Percentiles rank a stretch among this genome's conserved stretches.
These are phyloP conservation scores for Leguminivora glycinivorella DNA, from an alignment of 1,140 invertebrate species.

Conservation along the genomic window DNA sequence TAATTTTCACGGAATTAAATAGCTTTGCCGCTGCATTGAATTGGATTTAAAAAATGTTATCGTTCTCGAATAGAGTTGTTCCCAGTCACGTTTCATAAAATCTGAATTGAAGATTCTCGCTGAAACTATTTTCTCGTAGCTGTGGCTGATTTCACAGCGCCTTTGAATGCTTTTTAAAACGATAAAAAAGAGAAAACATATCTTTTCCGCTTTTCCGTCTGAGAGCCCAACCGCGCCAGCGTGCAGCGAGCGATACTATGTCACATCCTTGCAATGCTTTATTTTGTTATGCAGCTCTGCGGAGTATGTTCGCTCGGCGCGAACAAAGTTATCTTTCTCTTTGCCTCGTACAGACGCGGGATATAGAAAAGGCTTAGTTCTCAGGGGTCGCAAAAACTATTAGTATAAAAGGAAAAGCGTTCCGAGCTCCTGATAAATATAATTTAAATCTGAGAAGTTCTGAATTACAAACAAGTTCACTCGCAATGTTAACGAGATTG, in stretches of 20 bases:
- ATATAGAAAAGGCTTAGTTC: conserved; percentile 19
- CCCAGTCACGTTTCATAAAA: conserved; percentile 20
- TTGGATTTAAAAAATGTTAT: conserved; percentile 5
- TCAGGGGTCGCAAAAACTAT: background rate
- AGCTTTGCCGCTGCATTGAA: background rate
- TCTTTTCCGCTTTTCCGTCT: conserved; percentile 27
- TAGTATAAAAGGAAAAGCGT: background rate
- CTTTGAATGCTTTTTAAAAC: conserved; percentile 18
- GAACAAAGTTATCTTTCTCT: conserved; percentile 45
- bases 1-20: conserved; percentile 11
- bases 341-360: conserved; percentile 30
- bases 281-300: conserved; percentile 41
- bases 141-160: background rate
- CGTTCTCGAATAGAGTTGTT: background rate
- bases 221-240: background rate
- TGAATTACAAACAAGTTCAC: background rate
- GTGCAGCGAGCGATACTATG: background rate
- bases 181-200: conserved; percentile 21
- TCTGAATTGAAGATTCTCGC: conserved; percentile 26
- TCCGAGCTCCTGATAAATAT: background rate
- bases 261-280: conserved; percentile 24
- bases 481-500: background rate
- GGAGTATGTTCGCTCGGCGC: conserved; percentile 36
- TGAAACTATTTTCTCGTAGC: conserved; percentile 21
- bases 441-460: background rate